Evolutionary conservation across 1,140 invertebrate species (phyloP), one percentile per base, ranked within the genome.

Genomic region (Macrosteles quadrilineatus): DNA sequence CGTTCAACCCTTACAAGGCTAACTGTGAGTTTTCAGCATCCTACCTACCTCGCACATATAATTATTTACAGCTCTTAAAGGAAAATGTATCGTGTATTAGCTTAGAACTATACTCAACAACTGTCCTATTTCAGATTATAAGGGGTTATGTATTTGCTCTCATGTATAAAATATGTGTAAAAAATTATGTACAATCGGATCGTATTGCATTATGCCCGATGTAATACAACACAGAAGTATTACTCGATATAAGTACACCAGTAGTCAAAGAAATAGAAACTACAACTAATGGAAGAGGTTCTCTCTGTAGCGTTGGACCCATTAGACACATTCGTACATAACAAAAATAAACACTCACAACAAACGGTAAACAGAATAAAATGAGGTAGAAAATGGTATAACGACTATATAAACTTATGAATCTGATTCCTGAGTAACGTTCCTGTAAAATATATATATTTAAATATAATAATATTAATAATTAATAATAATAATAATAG

Each of bases 171-270:
- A 25, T 21, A 57, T 27, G 53, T 25, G 53, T 57, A 57, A 25
- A 57, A 57, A 57, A 57, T 57, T 57, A 57, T 57, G 9, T 57
- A 57, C 53, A 57, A 57, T 25, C 53, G 29, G 53, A 25, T 25
- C 29, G 53, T 57, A 57, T 57, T 57, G 53, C 53, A 57, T 57
- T 57, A 57, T 57, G 53, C 53, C 53, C 53, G 29, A 57, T 57
- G 29, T 19, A 57, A 57, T 29, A 57, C 29, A 27, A 57, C 23
- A 57, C 53, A 57, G 21, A 14, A 57, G 29, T 11, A 57, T 57
- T 57, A 25, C 21, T 23, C 53, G 21, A 57, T 57, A 53, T 53
- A 57, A 57, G 53, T 57, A 57, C 53, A 57, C 53, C 53, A 57
- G 53, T 57, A 57, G 53, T 25, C 21, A 57, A 25, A 57, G 9